A percentile compares a stretch with the other conserved stretches of the same genome.
phyloP scores from a whole-genome alignment of 1,140 invertebrate genomes.

The Muscidifurax raptorellus region DNA sequence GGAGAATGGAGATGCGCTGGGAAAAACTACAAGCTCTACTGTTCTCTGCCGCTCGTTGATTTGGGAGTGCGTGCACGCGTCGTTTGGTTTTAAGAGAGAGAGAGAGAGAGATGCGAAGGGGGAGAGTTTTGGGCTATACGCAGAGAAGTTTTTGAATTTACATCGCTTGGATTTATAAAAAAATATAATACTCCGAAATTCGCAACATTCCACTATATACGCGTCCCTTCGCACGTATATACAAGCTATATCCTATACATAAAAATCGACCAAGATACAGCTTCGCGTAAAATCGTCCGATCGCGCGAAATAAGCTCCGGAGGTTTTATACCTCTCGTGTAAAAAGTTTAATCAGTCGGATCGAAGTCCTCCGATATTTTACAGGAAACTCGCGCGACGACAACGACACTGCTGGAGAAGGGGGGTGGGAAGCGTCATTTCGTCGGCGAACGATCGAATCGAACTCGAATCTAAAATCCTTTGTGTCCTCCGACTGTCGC shows the following conservation, averaged over 20 bases:
- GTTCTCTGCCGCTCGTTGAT: background rate
- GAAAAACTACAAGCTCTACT: background rate
- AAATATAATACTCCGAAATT: no score
- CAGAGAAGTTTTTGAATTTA: no score
- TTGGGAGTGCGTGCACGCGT: background rate
- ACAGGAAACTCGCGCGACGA: constrained; percentile 6
- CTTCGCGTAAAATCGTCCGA: constrained; percentile 1
- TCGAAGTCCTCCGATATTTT: constrained; percentile 30
- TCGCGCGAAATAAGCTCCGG: background rate
- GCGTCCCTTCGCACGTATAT: background rate
- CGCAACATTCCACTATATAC: no score
- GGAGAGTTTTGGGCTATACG: no score
- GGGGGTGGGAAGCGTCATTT: constrained; percentile 4
- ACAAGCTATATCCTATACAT: no score
- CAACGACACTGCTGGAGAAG: background rate
- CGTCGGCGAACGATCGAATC: constrained; percentile 17
- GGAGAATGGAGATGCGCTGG: background rate
- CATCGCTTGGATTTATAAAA: no score
- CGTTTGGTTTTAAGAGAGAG: constrained; percentile 40
- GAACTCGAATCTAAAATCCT: constrained; percentile 5
- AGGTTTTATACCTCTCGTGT: constrained; percentile 17
- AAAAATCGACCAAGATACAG: background rate
- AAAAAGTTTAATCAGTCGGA: constrained; percentile 46
- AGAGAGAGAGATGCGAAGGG: no score
- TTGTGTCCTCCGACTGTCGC: background rate